Evolutionary conservation across 2,797 vertebrate species (phyloP).

Genomic region (Epinephelus coioides): DNA sequence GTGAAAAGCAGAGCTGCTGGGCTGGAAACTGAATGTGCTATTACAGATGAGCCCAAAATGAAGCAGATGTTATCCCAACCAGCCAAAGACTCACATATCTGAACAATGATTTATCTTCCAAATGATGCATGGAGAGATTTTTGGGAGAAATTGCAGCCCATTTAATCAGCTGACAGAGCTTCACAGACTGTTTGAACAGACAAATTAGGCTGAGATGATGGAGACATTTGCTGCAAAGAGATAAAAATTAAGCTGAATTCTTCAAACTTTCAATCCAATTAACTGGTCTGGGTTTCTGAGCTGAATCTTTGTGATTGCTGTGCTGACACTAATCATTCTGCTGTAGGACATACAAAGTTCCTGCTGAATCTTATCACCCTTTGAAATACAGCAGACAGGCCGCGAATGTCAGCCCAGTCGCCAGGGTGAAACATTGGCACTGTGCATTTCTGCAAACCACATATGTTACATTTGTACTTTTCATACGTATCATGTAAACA

Average conservation of each 20-base stretch:
- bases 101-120: slow-evolving; percentile 48
- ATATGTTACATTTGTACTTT: too few relatives aligned
- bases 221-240: slow-evolving; percentile 26
- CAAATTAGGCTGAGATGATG: slow-evolving; percentile 48
- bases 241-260: slow-evolving; percentile 35
- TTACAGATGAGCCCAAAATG: slow-evolving; percentile 41
- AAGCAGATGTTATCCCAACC: slow-evolving; percentile 55
- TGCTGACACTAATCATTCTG: slow-evolving; percentile 1
- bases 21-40: slow-evolving; percentile 6
- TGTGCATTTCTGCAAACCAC: too few relatives aligned
- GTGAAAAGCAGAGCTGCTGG: background rate
- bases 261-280: slow-evolving; percentile 51
- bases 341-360: slow-evolving; percentile 3
- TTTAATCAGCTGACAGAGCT: slow-evolving; percentile 48
- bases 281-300: slow-evolving; percentile 11
- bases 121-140: slow-evolving; percentile 61
- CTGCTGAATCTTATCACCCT: background rate
- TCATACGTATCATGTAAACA: too few relatives aligned
- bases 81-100: slow-evolving; percentile 40
- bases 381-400: slow-evolving; percentile 4
- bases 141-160: slow-evolving; percentile 28
- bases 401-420: too few relatives aligned
- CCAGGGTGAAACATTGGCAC: too few relatives aligned
- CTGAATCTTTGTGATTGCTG: slow-evolving; percentile 2
- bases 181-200: slow-evolving; percentile 43